Conservation (phyloP, 2,888 invertebrate species). For the Drosophila prostipennis region DNA sequence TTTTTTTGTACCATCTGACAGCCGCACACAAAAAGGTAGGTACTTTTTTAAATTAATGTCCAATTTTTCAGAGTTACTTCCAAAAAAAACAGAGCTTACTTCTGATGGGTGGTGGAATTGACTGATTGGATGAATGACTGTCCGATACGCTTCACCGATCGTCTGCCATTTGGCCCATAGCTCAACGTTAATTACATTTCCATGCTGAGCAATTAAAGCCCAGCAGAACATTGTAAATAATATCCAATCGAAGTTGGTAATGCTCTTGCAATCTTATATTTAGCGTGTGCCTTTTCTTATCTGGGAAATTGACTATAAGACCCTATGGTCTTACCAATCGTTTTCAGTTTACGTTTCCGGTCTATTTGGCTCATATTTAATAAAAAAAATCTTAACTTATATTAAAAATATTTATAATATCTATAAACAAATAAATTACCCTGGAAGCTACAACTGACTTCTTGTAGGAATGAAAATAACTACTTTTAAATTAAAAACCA, state of each 20-base stretch:
- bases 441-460: too few species aligned
- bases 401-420: too few species aligned
- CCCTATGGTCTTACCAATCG: neutral
- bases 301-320: neutral
- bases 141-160: constrained; percentile 14
- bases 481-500: too few species aligned
- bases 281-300: neutral
- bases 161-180: constrained; percentile 7
- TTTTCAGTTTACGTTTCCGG: neutral
- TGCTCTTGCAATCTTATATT: neutral
- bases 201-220: constrained; percentile 44
- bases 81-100: neutral
- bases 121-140: constrained; percentile 19
- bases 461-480: too few species aligned
- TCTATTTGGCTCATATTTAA: too few species aligned
- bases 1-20: too few species aligned
- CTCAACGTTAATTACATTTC: constrained; percentile 61
- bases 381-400: too few species aligned
- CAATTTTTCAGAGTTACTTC: neutral
- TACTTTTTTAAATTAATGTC: constrained; percentile 12
- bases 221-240: neutral
- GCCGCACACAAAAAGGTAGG: neutral
- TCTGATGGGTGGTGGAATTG: constrained; percentile 1
- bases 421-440: too few species aligned
- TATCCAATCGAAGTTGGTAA: neutral